Evolutionary conservation across 1,140 invertebrate species (phyloP), one percentile per base, ranked within the genome.

Genomic region (Ridgeia piscesae): DNA sequence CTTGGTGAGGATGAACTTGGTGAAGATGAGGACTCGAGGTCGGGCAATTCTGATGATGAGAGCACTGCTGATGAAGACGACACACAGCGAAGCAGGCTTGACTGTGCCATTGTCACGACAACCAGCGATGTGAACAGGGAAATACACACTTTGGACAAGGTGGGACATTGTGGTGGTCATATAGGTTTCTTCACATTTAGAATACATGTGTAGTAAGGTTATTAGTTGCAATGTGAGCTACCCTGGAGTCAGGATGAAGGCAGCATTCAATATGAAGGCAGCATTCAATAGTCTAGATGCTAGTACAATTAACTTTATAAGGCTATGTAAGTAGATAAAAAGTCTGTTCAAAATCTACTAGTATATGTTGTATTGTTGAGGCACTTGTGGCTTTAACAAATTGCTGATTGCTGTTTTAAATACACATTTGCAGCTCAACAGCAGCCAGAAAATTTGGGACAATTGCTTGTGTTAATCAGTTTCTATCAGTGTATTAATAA

Each of bases 1-100:
- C 58, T 77, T 91, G 92, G 91, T n/a, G 92, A 92, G 27, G 92
- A 92, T 34, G 92, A 92, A 34, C 89, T 91, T 34, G 92, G 91
- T 91, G 92, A 92, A 9, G 92, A 92, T 33, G 94, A 94, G n/a
- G 93, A 94, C 89, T 93, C 94, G 34, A 94, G 94, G 34, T 93
- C 94, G 35, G 93, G 93, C 88, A 92, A 93, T 34, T 94, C 93
- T 34, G 92, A 92, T 9, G 89, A 92, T 27, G 92, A 92, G 17
- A 91, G 48, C 8, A 91, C 91, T 1, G 90, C 42, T n/a, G 90
- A 92, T 35, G 92, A 88, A 42, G 92, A 92, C 33, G 89, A 91
- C 33, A 77, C 27, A 21, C 58, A 77, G 58, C 58, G 17, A 77
- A 9, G 4, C 58, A 77, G 58, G 27, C 58, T 31, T 21, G 58